phyloP scores from a whole-genome alignment of 2,113 vertebrate species.

The Caracal caracal region DNA sequence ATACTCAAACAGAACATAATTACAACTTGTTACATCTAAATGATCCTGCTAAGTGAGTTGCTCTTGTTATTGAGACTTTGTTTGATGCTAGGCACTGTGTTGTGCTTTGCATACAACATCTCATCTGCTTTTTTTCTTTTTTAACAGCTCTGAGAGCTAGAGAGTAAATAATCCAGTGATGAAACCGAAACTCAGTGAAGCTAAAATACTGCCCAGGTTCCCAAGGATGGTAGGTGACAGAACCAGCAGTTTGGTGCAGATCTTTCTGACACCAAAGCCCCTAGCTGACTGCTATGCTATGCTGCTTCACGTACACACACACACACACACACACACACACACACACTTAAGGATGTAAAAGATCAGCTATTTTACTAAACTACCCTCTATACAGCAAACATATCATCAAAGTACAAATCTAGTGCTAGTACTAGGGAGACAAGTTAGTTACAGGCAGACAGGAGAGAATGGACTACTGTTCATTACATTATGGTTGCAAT shows the following conservation, averaged over 20 bases:
- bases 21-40: slow-evolving; percentile 13
- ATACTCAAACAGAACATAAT: not conserved
- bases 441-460: not conserved
- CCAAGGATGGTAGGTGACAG: not conserved
- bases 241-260: too few relatives aligned
- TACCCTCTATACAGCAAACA: not conserved
- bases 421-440: not conserved
- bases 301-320: not conserved
- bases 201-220: not conserved
- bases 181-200: not conserved
- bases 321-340: fast-evolving
- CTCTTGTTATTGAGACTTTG: not conserved
- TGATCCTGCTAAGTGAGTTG: not conserved
- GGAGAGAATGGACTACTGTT: not conserved
- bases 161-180: not conserved
- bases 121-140: not conserved
- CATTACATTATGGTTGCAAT: not conserved
- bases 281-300: fast-evolving
- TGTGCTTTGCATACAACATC: not conserved
- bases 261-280: not conserved
- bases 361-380: not conserved
- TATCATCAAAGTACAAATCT: not conserved
- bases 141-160: not conserved
- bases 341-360: not conserved
- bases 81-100: not conserved